Base-by-base conservation (phyloP, 2,888 invertebrate genomes). In the Smittia aterrima region DNA sequence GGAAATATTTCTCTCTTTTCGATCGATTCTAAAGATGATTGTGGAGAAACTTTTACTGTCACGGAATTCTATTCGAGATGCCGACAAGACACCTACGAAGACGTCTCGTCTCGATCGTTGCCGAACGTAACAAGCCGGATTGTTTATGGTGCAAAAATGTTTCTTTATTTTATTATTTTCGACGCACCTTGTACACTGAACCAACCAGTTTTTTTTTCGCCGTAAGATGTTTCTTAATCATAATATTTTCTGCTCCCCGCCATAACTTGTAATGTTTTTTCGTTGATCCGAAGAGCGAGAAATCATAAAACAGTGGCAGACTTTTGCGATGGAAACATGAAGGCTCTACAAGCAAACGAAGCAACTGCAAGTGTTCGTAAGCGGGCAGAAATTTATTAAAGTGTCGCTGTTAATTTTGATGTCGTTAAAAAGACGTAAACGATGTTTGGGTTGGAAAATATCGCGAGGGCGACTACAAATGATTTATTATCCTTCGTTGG, bases 211-310 rank as follows among this genome's bases (percentile, higher is more conserved):
- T n/a, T n/a, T 2, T 2, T 38, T 38, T 38, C 9, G 3, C 3
- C 16, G 47, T 47, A 47, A 47, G 47, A 47, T 47, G 47, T 47
- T 47, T 47, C 32, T 47, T 47, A 47, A 47, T 47, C 16, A 47
- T 47, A n/a, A 47, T n/a, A n/a, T 47, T n/a, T 47, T 47, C 11
- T 11, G n/a, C 11, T 47, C 47, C 47, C 16, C 47, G 47, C 47
- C 32, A 47, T 47, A n/a, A 47, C 11, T 47, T 47, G n/a, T 47
- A 11, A 47, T n/a, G 47, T 47, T 47, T 9, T 38, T 47, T 47
- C n/a, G 47, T 47, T 47, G 16, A 47, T 47, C 11, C 11, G 47
- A 2, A 6, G 11, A 47, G 16, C 16, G 32, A 47, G 16, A 47
- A n/a, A 47, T 47, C 16, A 47, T 47, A 47, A 47, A 47, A 47